Conservation (phyloP, 2,888 invertebrate genomes). For the Quadroppia sp. region DNA sequence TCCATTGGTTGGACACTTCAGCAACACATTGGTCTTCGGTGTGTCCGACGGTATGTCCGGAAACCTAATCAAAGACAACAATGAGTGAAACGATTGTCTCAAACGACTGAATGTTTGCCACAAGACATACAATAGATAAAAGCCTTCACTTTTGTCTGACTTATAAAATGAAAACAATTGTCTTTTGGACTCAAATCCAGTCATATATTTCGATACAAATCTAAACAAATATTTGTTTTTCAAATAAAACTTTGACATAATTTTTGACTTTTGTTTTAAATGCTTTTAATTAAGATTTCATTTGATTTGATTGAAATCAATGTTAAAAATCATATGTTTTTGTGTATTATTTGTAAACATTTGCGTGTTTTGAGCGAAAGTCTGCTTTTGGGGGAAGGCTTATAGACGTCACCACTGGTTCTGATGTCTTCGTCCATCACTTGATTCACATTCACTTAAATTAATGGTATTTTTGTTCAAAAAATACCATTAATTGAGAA, state of each 20-base stretch:
- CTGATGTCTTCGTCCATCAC: not conserved
- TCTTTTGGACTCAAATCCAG: not conserved
- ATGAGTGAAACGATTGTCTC: too few species aligned
- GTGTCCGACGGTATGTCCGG: conserved; percentile 65
- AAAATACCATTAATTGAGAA: not conserved
- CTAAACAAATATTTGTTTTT: not conserved
- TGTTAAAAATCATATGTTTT: conserved; percentile 16
- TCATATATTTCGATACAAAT: not conserved
- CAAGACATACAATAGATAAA: not conserved
- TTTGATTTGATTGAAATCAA: not conserved
- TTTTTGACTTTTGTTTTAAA: too few species aligned
- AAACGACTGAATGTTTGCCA: not conserved
- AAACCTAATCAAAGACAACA: conserved; percentile 55
- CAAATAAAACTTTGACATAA: conserved; percentile 9
- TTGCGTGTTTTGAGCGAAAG: not conserved
- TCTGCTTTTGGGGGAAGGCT: conserved; percentile 20
- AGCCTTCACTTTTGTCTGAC: not conserved
- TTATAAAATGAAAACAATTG: not conserved
- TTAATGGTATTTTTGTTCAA: too few species aligned
- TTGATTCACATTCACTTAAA: too few species aligned
- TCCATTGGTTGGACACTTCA: conserved; percentile 60
- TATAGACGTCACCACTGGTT: conserved; percentile 9
- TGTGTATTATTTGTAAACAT: not conserved
- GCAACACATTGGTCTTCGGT: conserved; percentile 67
- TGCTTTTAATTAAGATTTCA: not conserved